Conservation (phyloP, 2,888 invertebrate genomes). For the Dioctria rufipes region DNA sequence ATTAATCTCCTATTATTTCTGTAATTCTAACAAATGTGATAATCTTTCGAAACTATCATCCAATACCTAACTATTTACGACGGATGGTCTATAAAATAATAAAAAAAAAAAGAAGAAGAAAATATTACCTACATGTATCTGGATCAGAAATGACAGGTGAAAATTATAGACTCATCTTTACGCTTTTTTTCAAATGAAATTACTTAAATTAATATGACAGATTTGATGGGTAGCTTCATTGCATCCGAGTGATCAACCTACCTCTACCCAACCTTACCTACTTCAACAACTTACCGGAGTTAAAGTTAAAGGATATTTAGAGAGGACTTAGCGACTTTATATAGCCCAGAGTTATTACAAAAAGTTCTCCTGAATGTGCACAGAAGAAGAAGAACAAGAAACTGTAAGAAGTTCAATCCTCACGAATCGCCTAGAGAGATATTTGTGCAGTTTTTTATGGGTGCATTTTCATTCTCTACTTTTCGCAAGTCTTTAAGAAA, state of each 20-base stretch:
- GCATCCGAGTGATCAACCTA: neutral
- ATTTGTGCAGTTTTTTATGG: constrained; percentile 35
- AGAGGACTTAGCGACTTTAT: neutral
- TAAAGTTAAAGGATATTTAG: neutral
- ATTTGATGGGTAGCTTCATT: constrained; percentile 3
- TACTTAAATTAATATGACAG: neutral
- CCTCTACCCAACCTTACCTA: neutral
- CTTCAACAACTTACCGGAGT: neutral
- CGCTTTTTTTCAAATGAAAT: neutral
- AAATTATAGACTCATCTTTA: neutral
- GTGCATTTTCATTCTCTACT: constrained; percentile 8
- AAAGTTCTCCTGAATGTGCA: neutral
- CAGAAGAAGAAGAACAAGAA: neutral
- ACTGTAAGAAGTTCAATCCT: constrained; percentile 44
- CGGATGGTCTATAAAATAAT: no score
- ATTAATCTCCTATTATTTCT: no score
- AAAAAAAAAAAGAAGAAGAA: neutral
- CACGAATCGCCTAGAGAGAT: constrained; percentile 60
- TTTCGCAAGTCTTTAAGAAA: neutral
- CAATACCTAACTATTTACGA: no score
- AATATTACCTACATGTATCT: neutral
- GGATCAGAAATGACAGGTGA: constrained; percentile 2
- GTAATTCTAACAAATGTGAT: no score
- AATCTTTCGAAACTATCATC: no score
- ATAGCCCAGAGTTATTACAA: neutral